Evolutionary conservation across 2,797 vertebrate species (phyloP), one percentile per base, ranked within the genome.

Genomic region (Zenarchopterus dispar): DNA sequence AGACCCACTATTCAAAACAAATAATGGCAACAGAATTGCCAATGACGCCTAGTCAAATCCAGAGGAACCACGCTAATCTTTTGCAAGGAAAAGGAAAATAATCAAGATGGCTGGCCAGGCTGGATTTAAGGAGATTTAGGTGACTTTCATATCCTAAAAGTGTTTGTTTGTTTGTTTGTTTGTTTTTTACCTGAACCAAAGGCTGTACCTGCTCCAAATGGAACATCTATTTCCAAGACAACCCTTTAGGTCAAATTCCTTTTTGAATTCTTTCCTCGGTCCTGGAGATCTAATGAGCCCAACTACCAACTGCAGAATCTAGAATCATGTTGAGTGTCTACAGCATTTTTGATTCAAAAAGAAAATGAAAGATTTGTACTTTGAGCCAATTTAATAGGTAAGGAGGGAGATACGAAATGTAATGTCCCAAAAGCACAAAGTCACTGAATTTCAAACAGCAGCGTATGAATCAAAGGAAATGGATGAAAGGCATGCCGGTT

Each of bases 401-500:
- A 59, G 55, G 48, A 53, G 52, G 28, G 65, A 36, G 55, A 56
- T 58, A 66, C 67, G 62, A 75, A 75, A 76, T 45, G 55, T 52
- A 65, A 73, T 2, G 7, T 53, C 77, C 70, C 79, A 80, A 78
- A 81, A 80, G 76, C 75, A 67, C 53, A 49, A 41, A 83, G 77
- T 70, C 62, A 50, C 62, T 58, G 65, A 56, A 86, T 82, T 82
- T 86, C 58, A 70, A 79, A 81, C 46, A 47, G 67, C 22, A 0
- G 65, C 19, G 43, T 59, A 44, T 52, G 56, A 88, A 82, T 89
- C 86, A 90, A 89, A 89, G 78, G 75, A 62, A 83, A 56, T 61
- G 69, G 84, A 90, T 92, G 69, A 91, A 90, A 91, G 86, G 61
- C 70, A 65, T 42, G 62, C 70, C 75, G 73, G 81, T 79, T 89